phyloP scores from a whole-genome alignment of 1,140 invertebrate genomes.

The Lasaia peninsularis region DNA sequence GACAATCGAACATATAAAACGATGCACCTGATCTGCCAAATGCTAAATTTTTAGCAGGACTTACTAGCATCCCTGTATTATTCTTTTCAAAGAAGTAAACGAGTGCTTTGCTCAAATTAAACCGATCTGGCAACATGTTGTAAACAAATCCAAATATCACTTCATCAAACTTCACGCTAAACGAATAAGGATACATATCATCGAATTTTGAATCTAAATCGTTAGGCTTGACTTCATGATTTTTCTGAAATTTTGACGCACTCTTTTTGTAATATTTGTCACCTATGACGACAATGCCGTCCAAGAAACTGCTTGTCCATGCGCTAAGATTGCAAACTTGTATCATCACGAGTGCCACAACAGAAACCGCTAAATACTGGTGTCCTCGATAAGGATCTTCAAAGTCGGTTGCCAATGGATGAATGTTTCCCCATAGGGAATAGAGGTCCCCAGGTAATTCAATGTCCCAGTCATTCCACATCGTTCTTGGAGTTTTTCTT shows the following conservation, averaged over 20 bases:
- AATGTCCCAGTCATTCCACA: constrained; percentile 80
- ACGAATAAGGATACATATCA: constrained; percentile 78
- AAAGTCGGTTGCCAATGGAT: constrained; percentile 75
- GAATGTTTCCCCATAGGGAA: constrained; percentile 78
- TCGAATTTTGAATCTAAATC: constrained; percentile 78
- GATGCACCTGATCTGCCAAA: constrained; percentile 78
- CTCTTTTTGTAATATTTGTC: constrained; percentile 73
- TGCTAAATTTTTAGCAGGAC: constrained; percentile 74
- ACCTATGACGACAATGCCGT: constrained; percentile 78
- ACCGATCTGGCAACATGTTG: constrained; percentile 73
- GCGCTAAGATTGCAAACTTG: constrained; percentile 78
- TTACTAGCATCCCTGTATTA: constrained; percentile 74
- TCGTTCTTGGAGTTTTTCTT: constrained; percentile 62
- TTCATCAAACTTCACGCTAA: constrained; percentile 77
- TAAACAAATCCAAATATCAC: constrained; percentile 79
- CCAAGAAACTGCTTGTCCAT: constrained; percentile 79
- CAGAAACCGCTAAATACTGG: constrained; percentile 77
- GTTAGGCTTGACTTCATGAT: constrained; percentile 61
- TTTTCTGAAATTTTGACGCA: constrained; percentile 57
- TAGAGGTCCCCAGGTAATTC: constrained; percentile 80
- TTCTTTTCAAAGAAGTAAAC: constrained; percentile 79
- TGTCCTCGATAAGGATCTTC: constrained; percentile 64
- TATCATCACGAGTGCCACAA: constrained; percentile 77
- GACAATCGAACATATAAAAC: constrained; percentile 82
- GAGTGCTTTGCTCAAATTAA: constrained; percentile 80